Percentiles rank a stretch among this genome's conserved stretches.
Conservation (phyloP, 1,140 invertebrate species). For the Leptinotarsa lineolata region DNA sequence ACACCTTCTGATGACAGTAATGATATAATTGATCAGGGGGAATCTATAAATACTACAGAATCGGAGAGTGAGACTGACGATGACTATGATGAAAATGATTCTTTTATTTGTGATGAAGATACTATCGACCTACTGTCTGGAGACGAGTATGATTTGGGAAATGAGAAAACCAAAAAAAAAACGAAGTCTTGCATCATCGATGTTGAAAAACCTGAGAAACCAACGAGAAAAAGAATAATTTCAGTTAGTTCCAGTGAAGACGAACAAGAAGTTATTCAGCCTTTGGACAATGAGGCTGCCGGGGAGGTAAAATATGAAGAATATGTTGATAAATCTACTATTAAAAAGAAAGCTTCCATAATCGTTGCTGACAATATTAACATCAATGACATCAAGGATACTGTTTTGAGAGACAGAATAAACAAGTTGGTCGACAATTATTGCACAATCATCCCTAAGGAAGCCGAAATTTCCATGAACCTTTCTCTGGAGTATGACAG, state of each 20-base stretch:
- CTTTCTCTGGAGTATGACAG: constrained; percentile 35
- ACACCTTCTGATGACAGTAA: constrained; percentile 50
- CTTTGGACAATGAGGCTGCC: background rate
- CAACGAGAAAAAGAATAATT: constrained; percentile 36
- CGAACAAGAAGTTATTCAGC: constrained; percentile 7
- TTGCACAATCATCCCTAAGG: constrained; percentile 33
- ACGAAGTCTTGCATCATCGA: constrained; percentile 33
- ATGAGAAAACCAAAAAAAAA: constrained; percentile 31
- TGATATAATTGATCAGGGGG: constrained; percentile 47
- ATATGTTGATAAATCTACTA: background rate
- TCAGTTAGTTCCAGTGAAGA: constrained; percentile 17
- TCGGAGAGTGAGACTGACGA: constrained; percentile 40
- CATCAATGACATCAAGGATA: constrained; percentile 30
- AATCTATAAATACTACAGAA: constrained; percentile 42
- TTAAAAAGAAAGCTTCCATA: constrained; percentile 34
- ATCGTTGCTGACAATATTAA: constrained; percentile 37
- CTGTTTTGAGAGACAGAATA: constrained; percentile 31
- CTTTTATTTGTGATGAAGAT: constrained; percentile 47
- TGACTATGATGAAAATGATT: constrained; percentile 45
- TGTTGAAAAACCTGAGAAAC: constrained; percentile 18
- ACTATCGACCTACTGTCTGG: constrained; percentile 33
- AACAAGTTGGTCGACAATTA: constrained; percentile 32
- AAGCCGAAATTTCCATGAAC: constrained; percentile 37
- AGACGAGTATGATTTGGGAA: constrained; percentile 36
- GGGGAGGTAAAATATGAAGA: constrained; percentile 5